phyloP scores from a whole-genome alignment of 2,888 invertebrate species.

The Peribatodes rhomboidaria region DNA sequence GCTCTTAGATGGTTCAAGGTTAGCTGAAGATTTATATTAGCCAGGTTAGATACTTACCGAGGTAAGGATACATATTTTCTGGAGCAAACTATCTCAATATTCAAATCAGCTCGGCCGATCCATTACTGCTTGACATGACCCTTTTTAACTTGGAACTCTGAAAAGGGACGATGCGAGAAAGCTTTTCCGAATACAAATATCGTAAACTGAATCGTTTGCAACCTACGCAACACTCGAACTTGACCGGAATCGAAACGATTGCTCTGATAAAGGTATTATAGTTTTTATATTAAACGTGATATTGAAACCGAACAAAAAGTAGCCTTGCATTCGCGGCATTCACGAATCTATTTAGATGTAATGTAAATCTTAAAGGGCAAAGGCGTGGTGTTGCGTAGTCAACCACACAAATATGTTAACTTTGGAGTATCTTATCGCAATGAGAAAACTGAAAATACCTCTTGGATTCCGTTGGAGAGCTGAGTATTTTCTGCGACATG shows the following conservation, averaged over 20 bases:
- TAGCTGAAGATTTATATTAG: background rate
- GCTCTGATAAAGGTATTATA: conserved; percentile 31
- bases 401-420: conserved; percentile 23
- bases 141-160: conserved; percentile 27
- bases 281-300: conserved; percentile 42
- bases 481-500: conserved; percentile 22
- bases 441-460: conserved; percentile 8
- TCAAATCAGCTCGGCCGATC: conserved; percentile 27
- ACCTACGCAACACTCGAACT: conserved; percentile 23
- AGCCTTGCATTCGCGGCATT: conserved; percentile 62
- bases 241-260: conserved; percentile 34
- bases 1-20: too few species aligned
- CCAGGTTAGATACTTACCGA: background rate
- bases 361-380: conserved; percentile 80
- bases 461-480: background rate
- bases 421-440: conserved; percentile 39
- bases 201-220: conserved; percentile 20
- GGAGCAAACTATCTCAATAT: conserved; percentile 24
- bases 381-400: conserved; percentile 73
- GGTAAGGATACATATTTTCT: background rate
- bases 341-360: conserved; percentile 74
- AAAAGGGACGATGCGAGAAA: conserved; percentile 23
- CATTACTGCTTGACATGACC: conserved; percentile 33
- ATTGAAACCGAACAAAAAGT: conserved; percentile 54
- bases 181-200: conserved; percentile 34